Evolutionary conservation across 2,888 invertebrate genomes (phyloP), one percentile per base, ranked within the genome.

Genomic region (Dexiosoma caninum): DNA sequence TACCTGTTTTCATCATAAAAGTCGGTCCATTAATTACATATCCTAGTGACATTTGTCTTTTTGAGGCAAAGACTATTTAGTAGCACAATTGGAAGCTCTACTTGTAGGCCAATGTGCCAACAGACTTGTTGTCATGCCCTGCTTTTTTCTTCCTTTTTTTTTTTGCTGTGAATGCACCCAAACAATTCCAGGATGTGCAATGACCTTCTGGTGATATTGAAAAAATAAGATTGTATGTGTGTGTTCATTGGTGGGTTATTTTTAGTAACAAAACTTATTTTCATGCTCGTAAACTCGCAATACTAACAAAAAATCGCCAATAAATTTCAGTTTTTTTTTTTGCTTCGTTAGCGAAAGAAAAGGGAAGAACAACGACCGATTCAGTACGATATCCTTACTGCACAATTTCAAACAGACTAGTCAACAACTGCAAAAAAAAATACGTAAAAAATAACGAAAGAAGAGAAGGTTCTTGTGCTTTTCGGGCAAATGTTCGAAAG

Each of bases 241-340:
- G 49, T 49, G 37, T 23, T 37, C 7, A 37, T 32, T 8, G 37
- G 12, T 21, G 44, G 14, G 75, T 70, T 75, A 81, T 76, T 67
- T 81, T 81, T 76, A 76, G 76, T 23, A 62, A 53, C 76, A 76
- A 72, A 76, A 76, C 70, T 81, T 76, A 76, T 69, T 76, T 76
- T 81, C 67, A 71, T 53, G 64, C 66, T 46, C 57, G 37, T 57
- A 66, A 66, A 74, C 57, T 57, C 12, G 12, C 67, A 16, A 51
- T 9, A 46, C 30, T 7, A 74, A 21, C 32, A 55, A 64, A 55
- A 44, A 74, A 74, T 49, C 74, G 74, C 66, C 74, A 74, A 74
- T 74, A 74, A 74, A 57, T 74, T 66, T 55, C 19, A 9, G 42
- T 64, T 42, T 30, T 37, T 62, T 62, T 16, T 19, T 37, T 16